Base-by-base conservation (phyloP, 30 jellyfish, hydroid and myxozoan genomes). In the Rhopilema esculentum region DNA sequence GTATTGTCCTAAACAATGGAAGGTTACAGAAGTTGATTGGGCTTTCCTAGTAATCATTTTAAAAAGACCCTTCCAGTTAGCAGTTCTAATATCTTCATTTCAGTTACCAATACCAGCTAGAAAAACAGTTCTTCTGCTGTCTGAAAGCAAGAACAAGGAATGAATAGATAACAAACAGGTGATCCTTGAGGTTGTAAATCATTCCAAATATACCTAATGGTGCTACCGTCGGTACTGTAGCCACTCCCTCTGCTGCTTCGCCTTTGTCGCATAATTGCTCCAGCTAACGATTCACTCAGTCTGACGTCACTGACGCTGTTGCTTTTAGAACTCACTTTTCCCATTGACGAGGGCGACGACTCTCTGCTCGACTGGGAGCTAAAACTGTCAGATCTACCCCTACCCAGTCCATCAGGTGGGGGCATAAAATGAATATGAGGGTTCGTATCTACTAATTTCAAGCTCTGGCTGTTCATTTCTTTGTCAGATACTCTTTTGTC, bases 361-460 rank as follows among this genome's bases (percentile, higher is more conserved):
- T 91, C 97, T 27, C 95, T 91, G 33, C 89, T 79, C 8, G 95
- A 70, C 49, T 91, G 89, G 29, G 95, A 81, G 82, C 92, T 85
- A 79, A 84, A 83, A 61, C 97, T 93, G 50, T 93, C 97, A 0
- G 96, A 88, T 22, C 97, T 91, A 7, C 97, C 97, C 64, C 96
- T 61, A 8, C 97, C 96, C 25, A 88, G 49, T 25, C 87, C 86
- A 48, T 93, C 98, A 51, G 90, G 88, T 0, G 85, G 83, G 63
- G 94, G 77, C 67, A 85, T 85, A 63, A 73, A 85, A 62, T 85
- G 94, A 66, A 85, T 85, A 40, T 85, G 94, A 48, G 94, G 69
- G 50, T 26, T 63, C 76, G 33, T 32, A 1, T 85, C 88, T 19
- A 57, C 61, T 22, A 84, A 31, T 23, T 72, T 84, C 50, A 72